Evolutionary conservation across 2,888 invertebrate species (phyloP), one percentile per base, ranked within the genome.

Genomic region (Protonemura montana): DNA sequence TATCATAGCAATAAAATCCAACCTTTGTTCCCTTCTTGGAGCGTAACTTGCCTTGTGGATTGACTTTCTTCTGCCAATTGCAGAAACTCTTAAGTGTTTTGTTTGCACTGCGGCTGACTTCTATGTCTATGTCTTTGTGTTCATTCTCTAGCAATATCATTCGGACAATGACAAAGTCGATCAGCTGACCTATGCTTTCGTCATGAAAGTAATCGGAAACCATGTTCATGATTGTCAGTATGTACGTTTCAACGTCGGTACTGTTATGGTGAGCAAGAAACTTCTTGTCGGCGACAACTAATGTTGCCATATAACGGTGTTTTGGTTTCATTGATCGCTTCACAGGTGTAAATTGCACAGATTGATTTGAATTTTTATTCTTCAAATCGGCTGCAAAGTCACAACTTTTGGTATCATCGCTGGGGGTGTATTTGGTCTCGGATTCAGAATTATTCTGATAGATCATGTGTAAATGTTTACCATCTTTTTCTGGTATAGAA

Each of bases 31-130:
- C n/a, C n/a, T n/a, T n/a, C n/a, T n/a, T n/a, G n/a, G n/a, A 35
- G 10, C 10, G 35, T 35, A 59, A 59, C 59, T 59, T 59, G 88
- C 93, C 93, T 87, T 92, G 92, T 2, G 93, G 93, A 90, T 94
- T 94, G 78, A 94, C 91, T 82, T 91, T 92, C 80, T 92, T 90
- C 88, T 94, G 94, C 95, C 95, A 95, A 87, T 92, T 92, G 89
- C 95, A 94, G 90, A 95, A 95, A 90, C 94, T 94, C 1, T 91
- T 91, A 85, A 95, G 90, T 0, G 94, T 94, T 86, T 92, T 91
- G 85, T 93, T 93, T 0, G 94, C 94, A 88, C 93, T 90, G 26
- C 90, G 90, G 88, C 90, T 92, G 30, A 93, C 92, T 81, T 25
- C 27, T 59, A 76, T 21, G 59, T 78, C 86, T 85, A 89, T 89